phyloP scores from a whole-genome alignment of 2,797 vertebrate genomes.

The Perodicticus potto region DNA sequence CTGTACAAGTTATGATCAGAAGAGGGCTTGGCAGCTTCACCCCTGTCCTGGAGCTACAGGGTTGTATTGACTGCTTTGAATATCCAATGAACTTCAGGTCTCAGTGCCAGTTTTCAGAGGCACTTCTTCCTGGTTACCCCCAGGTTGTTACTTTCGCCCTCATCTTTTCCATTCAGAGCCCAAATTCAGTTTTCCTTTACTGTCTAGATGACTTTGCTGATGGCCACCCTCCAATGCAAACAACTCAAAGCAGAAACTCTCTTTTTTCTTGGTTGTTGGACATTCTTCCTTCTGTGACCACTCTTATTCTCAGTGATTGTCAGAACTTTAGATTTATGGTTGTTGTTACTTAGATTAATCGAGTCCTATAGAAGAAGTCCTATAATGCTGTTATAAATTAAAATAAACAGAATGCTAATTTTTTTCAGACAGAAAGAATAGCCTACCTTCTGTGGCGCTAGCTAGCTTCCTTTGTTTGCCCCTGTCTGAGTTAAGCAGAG shows the following conservation, averaged over 20 bases:
- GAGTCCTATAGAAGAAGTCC: not conserved
- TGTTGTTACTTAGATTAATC: slow-evolving; percentile 42
- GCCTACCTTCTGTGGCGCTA: not conserved
- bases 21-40: not conserved
- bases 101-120: slow-evolving; percentile 7
- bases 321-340: slow-evolving; percentile 18
- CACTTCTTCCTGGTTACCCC: not conserved
- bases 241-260: slow-evolving; percentile 1
- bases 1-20: not conserved
- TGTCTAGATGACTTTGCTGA: not conserved
- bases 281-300: not conserved
- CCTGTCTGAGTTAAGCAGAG: slow-evolving; percentile 8
- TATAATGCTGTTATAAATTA: slow-evolving; percentile 42
- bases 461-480: slow-evolving; percentile 25
- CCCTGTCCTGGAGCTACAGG: not conserved
- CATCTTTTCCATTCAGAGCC: not conserved
- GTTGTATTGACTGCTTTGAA: slow-evolving; percentile 16
- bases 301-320: slow-evolving; percentile 27
- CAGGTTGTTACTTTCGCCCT: not conserved
- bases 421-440: not conserved
- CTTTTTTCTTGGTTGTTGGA: not conserved
- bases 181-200: slow-evolving; percentile 22
- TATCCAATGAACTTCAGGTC: not conserved
- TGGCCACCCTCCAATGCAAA: not conserved
- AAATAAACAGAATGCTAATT: slow-evolving; percentile 42